phyloP scores from a whole-genome alignment of 1,140 invertebrate species.

The Drosophila equinoxialis region DNA sequence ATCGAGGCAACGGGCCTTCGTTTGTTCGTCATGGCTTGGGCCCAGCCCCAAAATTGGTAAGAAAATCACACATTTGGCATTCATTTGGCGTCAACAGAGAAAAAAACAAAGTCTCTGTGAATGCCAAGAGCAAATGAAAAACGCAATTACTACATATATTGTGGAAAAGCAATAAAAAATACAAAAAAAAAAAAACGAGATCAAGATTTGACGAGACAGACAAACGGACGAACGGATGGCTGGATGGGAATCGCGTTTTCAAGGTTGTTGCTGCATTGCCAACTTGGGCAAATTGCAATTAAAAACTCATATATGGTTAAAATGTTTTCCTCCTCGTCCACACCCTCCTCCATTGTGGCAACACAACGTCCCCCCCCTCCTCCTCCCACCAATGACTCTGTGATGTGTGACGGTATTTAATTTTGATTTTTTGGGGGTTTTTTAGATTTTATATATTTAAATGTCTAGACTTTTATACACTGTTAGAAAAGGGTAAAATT shows the following conservation, averaged over 20 bases:
- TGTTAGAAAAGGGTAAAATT: too few relatives aligned
- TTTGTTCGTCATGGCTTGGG: constrained; percentile 18
- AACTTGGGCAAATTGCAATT: constrained; percentile 73
- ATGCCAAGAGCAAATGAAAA: constrained; percentile 68
- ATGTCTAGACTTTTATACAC: background rate
- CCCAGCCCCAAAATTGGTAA: constrained; percentile 57
- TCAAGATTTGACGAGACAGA: constrained; percentile 64
- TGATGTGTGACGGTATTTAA: constrained; percentile 3
- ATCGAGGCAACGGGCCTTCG: constrained; percentile 1
- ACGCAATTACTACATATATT: constrained; percentile 53
- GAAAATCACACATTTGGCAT: constrained; percentile 65
- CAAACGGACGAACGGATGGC: background rate
- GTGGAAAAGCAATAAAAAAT: constrained; percentile 34
- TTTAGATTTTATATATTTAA: background rate
- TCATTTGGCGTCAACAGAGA: constrained; percentile 54
- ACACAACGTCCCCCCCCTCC: too few relatives aligned
- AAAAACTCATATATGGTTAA: constrained; percentile 69
- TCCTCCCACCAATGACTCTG: too few relatives aligned
- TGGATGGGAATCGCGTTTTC: constrained; percentile 66
- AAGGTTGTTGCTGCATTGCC: constrained; percentile 78
- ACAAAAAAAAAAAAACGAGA: constrained; percentile 69
- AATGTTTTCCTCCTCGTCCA: constrained; percentile 45
- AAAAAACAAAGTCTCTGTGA: constrained; percentile 31
- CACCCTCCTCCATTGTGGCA: background rate
- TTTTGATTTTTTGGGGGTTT: background rate